A percentile compares a stretch with the other conserved stretches of the same genome.
Conservation (phyloP, 2,797 vertebrate species). For the Sciurus vulgaris region DNA sequence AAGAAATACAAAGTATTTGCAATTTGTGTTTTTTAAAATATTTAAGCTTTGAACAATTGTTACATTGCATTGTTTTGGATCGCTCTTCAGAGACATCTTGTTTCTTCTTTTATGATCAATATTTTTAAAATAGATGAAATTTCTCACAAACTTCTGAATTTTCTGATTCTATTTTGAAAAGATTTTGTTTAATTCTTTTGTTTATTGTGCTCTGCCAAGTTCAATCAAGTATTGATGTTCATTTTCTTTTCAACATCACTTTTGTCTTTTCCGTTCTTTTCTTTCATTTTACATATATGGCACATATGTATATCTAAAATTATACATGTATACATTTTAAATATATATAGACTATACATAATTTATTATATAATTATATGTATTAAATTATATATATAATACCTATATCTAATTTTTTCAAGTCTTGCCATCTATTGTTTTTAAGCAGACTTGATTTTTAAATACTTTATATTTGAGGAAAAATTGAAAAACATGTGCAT, state of each 20-base stretch:
- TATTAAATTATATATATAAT: too few species aligned
- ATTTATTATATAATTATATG: too few species aligned
- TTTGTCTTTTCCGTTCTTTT: not conserved
- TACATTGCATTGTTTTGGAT: not conserved
- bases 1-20: not conserved
- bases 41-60: not conserved
- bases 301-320: too few species aligned
- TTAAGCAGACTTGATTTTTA: not conserved
- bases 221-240: not conserved
- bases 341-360: too few species aligned
- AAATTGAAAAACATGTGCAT: not conserved
- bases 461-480: not conserved
- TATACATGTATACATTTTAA: too few species aligned
- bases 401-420: not conserved
- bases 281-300: not conserved
- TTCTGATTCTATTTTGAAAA: not conserved
- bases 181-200: not conserved
- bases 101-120: not conserved
- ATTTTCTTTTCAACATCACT: not conserved
- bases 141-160: not conserved
- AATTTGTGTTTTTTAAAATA: not conserved
- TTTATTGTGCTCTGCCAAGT: not conserved
- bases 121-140: not conserved
- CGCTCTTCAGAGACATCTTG: not conserved
- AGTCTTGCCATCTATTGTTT: not conserved